Conservation (phyloP, 2,113 vertebrate genomes). For the Prunella himalayana region DNA sequence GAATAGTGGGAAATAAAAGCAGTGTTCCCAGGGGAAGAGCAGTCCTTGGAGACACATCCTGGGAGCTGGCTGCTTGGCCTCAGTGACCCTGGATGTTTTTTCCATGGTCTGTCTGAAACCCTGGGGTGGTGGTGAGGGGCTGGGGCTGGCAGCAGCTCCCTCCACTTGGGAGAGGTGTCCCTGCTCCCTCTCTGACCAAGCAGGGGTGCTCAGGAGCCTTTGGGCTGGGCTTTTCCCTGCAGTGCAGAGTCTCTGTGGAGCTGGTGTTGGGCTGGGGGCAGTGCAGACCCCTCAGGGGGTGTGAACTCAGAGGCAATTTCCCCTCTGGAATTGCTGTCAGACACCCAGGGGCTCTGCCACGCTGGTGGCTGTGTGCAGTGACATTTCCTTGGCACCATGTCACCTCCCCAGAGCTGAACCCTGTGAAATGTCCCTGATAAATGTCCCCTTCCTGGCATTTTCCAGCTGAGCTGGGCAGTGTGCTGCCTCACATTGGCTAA, state of each 20-base stretch:
- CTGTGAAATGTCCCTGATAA: not conserved
- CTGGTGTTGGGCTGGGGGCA: not conserved
- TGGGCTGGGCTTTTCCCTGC: not conserved
- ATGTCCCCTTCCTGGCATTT: not conserved
- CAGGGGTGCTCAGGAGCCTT: not conserved
- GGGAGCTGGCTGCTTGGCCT: not conserved
- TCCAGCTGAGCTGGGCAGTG: not conserved
- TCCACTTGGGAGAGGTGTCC: accelerated
- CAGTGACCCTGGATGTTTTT: not conserved
- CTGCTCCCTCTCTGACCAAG: accelerated
- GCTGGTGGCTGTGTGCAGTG: not conserved
- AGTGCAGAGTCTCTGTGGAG: accelerated
- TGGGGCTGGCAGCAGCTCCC: not conserved
- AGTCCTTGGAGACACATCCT: not conserved
- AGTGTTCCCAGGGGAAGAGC: not conserved
- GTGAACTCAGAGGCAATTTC: not conserved
- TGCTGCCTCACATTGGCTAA: accelerated
- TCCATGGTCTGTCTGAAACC: not conserved
- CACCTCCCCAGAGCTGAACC: not conserved
- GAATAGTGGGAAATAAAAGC: not conserved
- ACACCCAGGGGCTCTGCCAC: no score
- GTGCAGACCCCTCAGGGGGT: not conserved
- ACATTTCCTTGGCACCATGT: accelerated
- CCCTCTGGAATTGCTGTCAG: not conserved
- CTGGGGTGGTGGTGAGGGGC: no score